A percentile compares a stretch with the other conserved stretches of the same genome.
Evolutionary conservation across 2,888 invertebrate genomes (phyloP).

Genomic region (Pristionchus fissidentatus): DNA sequence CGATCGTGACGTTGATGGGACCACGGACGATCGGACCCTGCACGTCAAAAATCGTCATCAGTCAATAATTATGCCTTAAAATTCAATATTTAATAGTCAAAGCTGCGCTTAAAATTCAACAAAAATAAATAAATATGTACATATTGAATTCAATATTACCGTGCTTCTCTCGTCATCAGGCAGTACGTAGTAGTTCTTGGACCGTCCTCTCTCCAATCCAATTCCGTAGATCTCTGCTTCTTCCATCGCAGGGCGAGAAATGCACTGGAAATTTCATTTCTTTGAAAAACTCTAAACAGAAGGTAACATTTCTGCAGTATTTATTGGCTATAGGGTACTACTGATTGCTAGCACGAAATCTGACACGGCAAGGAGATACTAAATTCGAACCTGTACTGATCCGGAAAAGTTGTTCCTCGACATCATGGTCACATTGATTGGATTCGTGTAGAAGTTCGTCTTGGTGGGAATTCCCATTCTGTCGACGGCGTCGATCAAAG

Average conservation of each 20-base stretch:
- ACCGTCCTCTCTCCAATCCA: conserved; percentile 68
- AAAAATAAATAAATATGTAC: not conserved
- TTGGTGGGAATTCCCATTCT: conserved; percentile 65
- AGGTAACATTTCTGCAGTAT: not conserved
- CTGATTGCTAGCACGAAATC: too few relatives aligned
- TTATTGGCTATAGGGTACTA: not conserved
- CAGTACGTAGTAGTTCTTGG: conserved; percentile 49
- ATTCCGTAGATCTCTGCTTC: conserved; percentile 73
- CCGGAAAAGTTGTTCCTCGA: conserved; percentile 63
- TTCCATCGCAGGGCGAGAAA: conserved; percentile 73
- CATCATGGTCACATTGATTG: conserved; percentile 67
- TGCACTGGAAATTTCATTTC: conserved; percentile 62
- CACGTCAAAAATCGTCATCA: not conserved
- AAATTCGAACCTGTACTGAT: conserved; percentile 65
- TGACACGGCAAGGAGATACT: too few relatives aligned
- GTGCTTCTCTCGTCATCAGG: conserved; percentile 9
- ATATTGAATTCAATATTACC: not conserved
- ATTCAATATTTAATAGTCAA: too few relatives aligned
- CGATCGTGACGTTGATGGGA: conserved; percentile 20
- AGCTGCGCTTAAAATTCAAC: too few relatives aligned
- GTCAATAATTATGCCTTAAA: not conserved
- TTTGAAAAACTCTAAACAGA: not conserved
- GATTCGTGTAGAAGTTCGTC: conserved; percentile 73
- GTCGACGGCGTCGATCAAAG: conserved; percentile 66
- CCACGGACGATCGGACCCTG: conserved; percentile 15